These are phyloP conservation scores for Pedionomus torquatus DNA, from an alignment of 2,113 vertebrate species.

Conservation along the genomic window DNA sequence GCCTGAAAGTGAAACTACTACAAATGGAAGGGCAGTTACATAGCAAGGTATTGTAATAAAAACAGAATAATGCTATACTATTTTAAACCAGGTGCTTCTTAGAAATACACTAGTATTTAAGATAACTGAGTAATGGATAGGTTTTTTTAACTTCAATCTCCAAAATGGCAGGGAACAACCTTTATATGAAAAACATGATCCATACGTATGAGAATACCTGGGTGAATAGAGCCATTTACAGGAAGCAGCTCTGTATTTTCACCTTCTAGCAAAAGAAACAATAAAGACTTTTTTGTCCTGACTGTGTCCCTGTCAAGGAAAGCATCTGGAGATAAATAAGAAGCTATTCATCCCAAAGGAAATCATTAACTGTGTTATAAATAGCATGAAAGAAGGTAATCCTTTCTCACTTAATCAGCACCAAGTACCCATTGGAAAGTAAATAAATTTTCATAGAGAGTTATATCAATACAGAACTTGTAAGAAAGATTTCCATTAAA, in stretches of 20 bases:
- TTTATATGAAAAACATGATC: not conserved
- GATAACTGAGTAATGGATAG: not conserved
- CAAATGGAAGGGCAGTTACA: not conserved
- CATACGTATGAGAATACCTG: not conserved
- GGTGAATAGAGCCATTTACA: not conserved
- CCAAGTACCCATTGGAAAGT: slow-evolving; percentile 26
- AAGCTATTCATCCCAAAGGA: not conserved
- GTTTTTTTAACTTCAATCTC: not conserved
- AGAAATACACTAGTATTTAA: not conserved
- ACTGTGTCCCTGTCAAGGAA: slow-evolving; percentile 1
- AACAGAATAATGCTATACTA: not conserved
- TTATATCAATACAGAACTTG: slow-evolving; percentile 5
- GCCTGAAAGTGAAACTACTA: not conserved
- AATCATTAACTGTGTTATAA: slow-evolving; percentile 39
- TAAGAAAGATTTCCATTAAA: slow-evolving; percentile 13
- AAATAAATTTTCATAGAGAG: slow-evolving; percentile 52
- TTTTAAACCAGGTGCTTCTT: not conserved
- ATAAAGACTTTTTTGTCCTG: not conserved
- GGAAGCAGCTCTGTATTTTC: not conserved
- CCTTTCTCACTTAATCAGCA: slow-evolving; percentile 5
- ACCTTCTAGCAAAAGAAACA: not conserved
- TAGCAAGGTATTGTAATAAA: not conserved
- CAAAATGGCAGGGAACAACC: not conserved
- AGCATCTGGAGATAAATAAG: slow-evolving; percentile 38
- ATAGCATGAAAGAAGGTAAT: slow-evolving; percentile 19